These are phyloP conservation scores for Mantis religiosa DNA, from an alignment of 2,888 invertebrate genomes.

Conservation along the genomic window DNA sequence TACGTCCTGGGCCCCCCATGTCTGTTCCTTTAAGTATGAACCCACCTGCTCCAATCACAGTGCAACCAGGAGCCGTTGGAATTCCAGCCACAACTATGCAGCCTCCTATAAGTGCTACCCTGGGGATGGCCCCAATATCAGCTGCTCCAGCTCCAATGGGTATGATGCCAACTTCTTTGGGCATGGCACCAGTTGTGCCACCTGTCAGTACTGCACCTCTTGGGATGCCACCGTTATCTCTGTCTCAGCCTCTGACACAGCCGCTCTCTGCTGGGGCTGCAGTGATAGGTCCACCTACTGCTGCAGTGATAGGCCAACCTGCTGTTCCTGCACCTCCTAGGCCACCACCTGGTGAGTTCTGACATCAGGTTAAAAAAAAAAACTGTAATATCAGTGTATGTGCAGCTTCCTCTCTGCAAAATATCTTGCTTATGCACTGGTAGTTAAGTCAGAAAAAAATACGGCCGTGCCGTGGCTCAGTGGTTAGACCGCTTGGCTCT, in stretches of 20 bases:
- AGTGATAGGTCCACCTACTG: neutral
- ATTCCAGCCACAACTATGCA: neutral
- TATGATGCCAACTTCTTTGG: slow-evolving; percentile 17
- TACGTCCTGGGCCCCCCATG: slow-evolving; percentile 31
- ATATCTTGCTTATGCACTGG: too few relatives aligned
- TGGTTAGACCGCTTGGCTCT: too few relatives aligned
- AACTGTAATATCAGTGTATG: too few relatives aligned
- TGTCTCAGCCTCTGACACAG: neutral
- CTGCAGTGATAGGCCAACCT: neutral
- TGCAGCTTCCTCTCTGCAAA: too few relatives aligned
- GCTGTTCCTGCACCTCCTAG: slow-evolving; percentile 14
- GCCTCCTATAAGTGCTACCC: neutral
- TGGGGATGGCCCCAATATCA: neutral
- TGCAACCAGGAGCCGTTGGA: slow-evolving; percentile 19
- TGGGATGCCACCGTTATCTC: neutral
- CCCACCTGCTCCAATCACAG: slow-evolving; percentile 38
- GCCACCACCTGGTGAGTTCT: slow-evolving; percentile 23
- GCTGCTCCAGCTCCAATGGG: slow-evolving; percentile 32
- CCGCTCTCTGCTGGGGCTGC: neutral
- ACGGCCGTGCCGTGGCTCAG: too few relatives aligned
- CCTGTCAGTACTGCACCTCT: slow-evolving; percentile 28
- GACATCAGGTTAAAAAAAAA: too few relatives aligned
- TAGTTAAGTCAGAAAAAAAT: too few relatives aligned
- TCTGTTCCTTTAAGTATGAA: slow-evolving; percentile 38
- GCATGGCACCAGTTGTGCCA: slow-evolving; percentile 8